These are phyloP conservation scores for Acanthurus lineatus DNA, from an alignment of 2,797 vertebrate species.

Conservation along the genomic window DNA sequence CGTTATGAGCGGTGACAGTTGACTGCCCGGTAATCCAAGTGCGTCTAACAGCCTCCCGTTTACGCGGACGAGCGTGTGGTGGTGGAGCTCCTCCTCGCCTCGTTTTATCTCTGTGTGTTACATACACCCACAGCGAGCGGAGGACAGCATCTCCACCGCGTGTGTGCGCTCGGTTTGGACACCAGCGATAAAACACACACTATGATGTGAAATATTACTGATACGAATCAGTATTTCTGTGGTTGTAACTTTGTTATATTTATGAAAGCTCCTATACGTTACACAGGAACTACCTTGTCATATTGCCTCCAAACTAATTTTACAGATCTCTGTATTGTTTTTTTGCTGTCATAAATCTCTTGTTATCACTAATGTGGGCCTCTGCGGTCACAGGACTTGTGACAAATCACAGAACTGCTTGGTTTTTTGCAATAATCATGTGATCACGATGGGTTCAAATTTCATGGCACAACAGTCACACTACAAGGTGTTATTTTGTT, in stretches of 20 bases:
- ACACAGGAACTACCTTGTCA: not conserved
- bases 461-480: not conserved
- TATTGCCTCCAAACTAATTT: too few relatives aligned
- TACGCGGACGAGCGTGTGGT: constrained; percentile 53
- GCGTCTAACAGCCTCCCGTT: constrained; percentile 72
- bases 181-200: not conserved
- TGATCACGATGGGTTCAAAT: not conserved
- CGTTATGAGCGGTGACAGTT: constrained; percentile 71
- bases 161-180: constrained; percentile 30
- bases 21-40: constrained; percentile 82
- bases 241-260: not conserved
- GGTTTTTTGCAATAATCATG: constrained; percentile 7
- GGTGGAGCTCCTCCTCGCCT: constrained; percentile 79
- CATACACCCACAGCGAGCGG: constrained; percentile 41
- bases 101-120: constrained; percentile 35
- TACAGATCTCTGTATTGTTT: too few relatives aligned
- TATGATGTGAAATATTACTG: not conserved
- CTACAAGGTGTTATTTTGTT: not conserved
- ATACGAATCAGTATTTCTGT: not conserved
- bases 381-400: not conserved
- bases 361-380: too few relatives aligned
- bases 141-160: constrained; percentile 3
- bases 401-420: not conserved
- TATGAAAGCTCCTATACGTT: not conserved
- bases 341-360: too few relatives aligned